These are phyloP conservation scores for Spodoptera picta DNA, from an alignment of 2,888 invertebrate species.

Conservation along the genomic window DNA sequence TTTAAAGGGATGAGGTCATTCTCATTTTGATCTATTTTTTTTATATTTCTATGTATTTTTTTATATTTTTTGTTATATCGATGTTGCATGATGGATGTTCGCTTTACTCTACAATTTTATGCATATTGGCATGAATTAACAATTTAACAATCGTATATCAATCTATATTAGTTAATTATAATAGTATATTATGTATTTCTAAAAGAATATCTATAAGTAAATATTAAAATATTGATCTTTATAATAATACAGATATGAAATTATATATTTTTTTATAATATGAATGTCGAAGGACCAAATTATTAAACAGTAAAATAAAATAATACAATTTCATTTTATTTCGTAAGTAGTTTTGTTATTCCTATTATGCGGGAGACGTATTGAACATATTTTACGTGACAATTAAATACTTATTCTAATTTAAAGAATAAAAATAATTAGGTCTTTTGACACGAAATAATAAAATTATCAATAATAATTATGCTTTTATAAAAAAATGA, in stretches of 20 bases:
- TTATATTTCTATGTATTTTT: conserved; percentile 65
- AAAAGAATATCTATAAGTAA: conserved; percentile 42
- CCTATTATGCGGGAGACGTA: too few species aligned
- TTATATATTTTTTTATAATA: conserved; percentile 11
- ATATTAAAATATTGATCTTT: conserved; percentile 33
- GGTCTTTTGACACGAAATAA: conserved; percentile 22
- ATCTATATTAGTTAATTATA: conserved; percentile 45
- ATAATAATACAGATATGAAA: conserved; percentile 43
- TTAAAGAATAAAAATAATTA: background rate
- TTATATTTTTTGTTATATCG: conserved; percentile 64
- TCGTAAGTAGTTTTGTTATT: too few species aligned
- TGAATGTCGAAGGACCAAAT: conserved; percentile 29
- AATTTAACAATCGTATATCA: conserved; percentile 53
- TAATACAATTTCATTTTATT: too few species aligned
- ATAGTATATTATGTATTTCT: conserved; percentile 39
- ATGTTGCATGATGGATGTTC: conserved; percentile 86
- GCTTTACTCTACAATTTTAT: conserved; percentile 73
- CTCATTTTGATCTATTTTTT: conserved; percentile 83
- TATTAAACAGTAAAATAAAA: background rate
- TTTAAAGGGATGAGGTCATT: conserved; percentile 77
- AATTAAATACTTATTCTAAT: too few species aligned
- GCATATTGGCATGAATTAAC: conserved; percentile 82
- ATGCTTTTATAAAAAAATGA: conserved; percentile 5
- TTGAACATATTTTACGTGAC: too few species aligned
- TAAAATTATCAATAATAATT: conserved; percentile 3